These are phyloP conservation scores for Miichthys miiuy DNA, from an alignment of 2,797 vertebrate species.

Conservation along the genomic window DNA sequence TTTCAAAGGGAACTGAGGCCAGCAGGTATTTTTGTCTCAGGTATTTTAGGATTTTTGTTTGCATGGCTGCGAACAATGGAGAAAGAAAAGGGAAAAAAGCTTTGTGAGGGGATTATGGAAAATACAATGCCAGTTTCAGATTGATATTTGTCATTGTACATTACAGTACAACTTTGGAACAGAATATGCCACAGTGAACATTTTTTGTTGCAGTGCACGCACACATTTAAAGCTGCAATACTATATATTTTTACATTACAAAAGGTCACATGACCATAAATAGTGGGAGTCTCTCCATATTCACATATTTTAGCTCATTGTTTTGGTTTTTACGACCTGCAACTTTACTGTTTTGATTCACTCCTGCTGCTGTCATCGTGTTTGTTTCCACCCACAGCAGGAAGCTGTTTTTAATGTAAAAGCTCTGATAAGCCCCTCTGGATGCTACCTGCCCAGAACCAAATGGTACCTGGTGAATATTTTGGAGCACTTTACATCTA, in stretches of 20 bases:
- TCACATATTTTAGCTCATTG: neutral
- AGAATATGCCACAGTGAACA: neutral
- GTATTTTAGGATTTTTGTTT: constrained; percentile 50
- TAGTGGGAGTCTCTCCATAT: neutral
- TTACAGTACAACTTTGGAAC: neutral
- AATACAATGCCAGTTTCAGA: constrained; percentile 35
- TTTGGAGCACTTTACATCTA: neutral
- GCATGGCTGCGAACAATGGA: constrained; percentile 16
- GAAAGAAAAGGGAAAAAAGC: constrained; percentile 14
- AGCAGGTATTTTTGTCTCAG: constrained; percentile 52
- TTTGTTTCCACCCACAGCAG: neutral
- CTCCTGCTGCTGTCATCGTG: neutral
- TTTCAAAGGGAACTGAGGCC: constrained; percentile 50
- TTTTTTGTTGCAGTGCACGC: neutral
- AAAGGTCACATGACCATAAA: neutral
- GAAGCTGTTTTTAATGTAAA: neutral
- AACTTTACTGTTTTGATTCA: neutral
- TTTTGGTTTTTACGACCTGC: neutral
- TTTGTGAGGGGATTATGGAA: constrained; percentile 22
- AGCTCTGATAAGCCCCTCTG: neutral
- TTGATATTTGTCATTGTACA: constrained; percentile 2
- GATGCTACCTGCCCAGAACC: neutral
- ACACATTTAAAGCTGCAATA: neutral
- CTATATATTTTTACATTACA: neutral
- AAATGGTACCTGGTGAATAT: neutral